Percentiles rank a stretch among this genome's conserved stretches.
phyloP scores from a whole-genome alignment of 35 echinoderm and acorn worm genomes.

The Apostichopus californicus region DNA sequence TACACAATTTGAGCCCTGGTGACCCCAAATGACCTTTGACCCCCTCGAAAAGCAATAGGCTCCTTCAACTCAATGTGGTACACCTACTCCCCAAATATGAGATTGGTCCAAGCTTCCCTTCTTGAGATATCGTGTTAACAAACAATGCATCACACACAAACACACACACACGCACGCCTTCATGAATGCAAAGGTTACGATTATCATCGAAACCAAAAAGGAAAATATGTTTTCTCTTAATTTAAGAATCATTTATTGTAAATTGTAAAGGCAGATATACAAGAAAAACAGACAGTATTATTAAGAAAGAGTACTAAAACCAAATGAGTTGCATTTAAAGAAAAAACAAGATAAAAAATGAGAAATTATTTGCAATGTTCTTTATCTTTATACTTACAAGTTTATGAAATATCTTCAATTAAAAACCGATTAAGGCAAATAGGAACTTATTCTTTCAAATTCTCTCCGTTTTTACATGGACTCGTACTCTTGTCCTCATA shows the following conservation, averaged over 20 bases:
- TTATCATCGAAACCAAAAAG: no score
- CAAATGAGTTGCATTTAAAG: not conserved
- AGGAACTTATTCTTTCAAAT: not conserved
- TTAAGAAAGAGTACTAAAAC: not conserved
- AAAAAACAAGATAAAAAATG: not conserved
- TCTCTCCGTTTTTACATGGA: not conserved
- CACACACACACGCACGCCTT: no score
- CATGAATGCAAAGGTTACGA: no score
- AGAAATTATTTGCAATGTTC: not conserved
- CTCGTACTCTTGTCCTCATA: not conserved
- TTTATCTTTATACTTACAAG: constrained; percentile 1
- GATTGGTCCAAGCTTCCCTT: no score
- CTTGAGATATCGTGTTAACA: no score
- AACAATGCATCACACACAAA: no score
- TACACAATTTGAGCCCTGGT: no score
- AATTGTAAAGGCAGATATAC: not conserved
- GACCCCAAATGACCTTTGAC: no score
- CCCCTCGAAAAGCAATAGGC: no score
- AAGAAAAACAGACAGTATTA: not conserved
- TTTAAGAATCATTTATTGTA: not conserved
- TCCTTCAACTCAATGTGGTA: no score
- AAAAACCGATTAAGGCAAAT: not conserved
- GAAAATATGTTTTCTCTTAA: not conserved
- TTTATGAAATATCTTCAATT: not conserved
- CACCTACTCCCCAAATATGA: no score